Base-by-base conservation (phyloP, 2,797 vertebrate genomes). In the Hydrolagus colliei region DNA sequence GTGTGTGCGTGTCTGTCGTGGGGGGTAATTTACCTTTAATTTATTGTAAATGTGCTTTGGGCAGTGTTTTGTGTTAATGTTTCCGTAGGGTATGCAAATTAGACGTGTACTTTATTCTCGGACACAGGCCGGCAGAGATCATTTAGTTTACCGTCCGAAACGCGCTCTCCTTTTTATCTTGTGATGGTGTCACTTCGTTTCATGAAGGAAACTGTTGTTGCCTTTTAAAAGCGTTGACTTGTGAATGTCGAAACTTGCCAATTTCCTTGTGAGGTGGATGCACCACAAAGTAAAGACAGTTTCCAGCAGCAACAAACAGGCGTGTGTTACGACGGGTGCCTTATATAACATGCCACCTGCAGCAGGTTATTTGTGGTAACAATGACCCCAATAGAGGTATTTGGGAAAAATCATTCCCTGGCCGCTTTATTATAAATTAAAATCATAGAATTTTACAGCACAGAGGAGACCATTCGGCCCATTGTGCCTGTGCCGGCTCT, bases 31-130 rank as follows among this genome's bases (percentile, higher is more conserved):
- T 68, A 84, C 22, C 65, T 84, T 84, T 84, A 84, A 84, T 84
- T 84, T 84, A 84, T 84, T 84, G 27, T 84, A 67, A 84, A 67
- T 84, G n/a, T 71, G 62, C 79, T 41, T 6, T n/a, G 32, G 18
- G 32, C 65, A 84, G 79, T 67, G 35, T 68, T 71, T 16, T 77
- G 32, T 6, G 41, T 52, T 84, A 27, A 41, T n/a, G 65, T 84
- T 84, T 52, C 68, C 68, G 65, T 52, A 84, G 65, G 32, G 8
- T 41, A 67, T 84, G 14, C 65, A 67, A 41, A 59, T 27, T n/a
- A 77, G 75, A 61, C n/a, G 9, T 20, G 52, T 27, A 68, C 6
- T 52, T 52, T 52, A 52, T 67, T 68, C 16, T 84, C 41, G 27
- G 68, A 68, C 65, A 35, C 14, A 59, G 35, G 71, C 68, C 41